Percentiles rank a stretch among this genome's conserved stretches.
Conservation (phyloP, 2,888 invertebrate species). For the Metacarcinus magister region DNA sequence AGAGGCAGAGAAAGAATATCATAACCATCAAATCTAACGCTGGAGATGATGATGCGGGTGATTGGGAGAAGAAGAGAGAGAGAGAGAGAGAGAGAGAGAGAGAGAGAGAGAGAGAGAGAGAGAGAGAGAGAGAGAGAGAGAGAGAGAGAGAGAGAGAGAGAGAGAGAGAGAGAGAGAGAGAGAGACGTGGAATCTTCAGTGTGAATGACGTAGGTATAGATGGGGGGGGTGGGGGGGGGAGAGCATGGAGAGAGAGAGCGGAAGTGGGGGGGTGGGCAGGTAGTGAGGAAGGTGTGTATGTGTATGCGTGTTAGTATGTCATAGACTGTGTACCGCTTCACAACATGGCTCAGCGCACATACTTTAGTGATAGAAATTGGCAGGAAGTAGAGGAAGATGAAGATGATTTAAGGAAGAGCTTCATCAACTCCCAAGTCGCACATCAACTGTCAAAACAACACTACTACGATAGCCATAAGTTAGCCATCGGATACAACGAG, state of each 20-base stretch:
- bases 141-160: background rate
- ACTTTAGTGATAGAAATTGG: background rate
- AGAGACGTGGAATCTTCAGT: background rate
- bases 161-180: background rate
- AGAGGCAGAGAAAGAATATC: too few relatives aligned
- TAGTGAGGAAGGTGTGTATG: background rate
- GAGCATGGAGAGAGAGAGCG: background rate
- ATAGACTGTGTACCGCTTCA: background rate
- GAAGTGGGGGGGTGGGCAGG: background rate
- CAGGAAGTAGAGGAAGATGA: background rate
- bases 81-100: background rate
- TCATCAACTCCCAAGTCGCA: background rate
- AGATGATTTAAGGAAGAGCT: background rate
- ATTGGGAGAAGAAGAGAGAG: background rate
- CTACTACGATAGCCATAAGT: slow-evolving; percentile 46
- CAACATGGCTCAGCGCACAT: background rate
- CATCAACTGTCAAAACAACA: background rate
- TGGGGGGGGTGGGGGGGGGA: background rate
- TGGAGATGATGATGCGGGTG: background rate
- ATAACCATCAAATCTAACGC: too few relatives aligned
- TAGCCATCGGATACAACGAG: slow-evolving; percentile 52
- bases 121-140: background rate
- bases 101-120: background rate
- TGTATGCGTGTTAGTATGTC: background rate
- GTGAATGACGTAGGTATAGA: background rate